Conservation (phyloP, 2,888 invertebrate genomes). For the Ectropis crepuscularia region DNA sequence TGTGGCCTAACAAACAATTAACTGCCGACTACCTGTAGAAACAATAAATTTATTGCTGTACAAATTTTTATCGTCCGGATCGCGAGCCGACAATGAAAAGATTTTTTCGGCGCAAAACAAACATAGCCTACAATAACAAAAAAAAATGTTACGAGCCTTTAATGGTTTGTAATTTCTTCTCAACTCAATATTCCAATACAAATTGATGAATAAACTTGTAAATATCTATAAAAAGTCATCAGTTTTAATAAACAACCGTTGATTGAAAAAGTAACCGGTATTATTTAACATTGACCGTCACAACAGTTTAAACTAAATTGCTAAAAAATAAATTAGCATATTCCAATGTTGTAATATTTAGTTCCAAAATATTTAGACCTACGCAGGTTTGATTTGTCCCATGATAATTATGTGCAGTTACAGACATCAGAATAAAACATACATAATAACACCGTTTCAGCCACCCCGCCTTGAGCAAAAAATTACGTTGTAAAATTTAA, state of each 20-base stretch:
- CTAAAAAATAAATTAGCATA: too few relatives aligned
- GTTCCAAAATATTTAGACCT: conserved; percentile 2
- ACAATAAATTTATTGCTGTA: conserved; percentile 70
- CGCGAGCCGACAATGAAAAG: conserved; percentile 17
- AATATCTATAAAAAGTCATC: too few relatives aligned
- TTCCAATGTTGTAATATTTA: too few relatives aligned
- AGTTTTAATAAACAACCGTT: too few relatives aligned
- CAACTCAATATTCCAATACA: too few relatives aligned
- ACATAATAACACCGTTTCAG: conserved; percentile 55
- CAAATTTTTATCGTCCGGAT: conserved; percentile 67
- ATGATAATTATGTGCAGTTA: not conserved
- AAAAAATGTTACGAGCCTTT: too few relatives aligned
- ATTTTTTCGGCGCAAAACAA: conserved; percentile 11
- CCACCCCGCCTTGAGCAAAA: conserved; percentile 64
- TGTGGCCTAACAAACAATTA: conserved; percentile 74
- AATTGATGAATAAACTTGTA: too few relatives aligned
- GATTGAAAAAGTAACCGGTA: too few relatives aligned
- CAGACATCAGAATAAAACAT: conserved; percentile 24
- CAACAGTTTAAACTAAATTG: too few relatives aligned
- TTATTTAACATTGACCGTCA: too few relatives aligned
- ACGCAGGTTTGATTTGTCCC: too few relatives aligned
- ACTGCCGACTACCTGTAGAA: conserved; percentile 59
- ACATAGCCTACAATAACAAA: not conserved
- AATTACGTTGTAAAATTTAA: conserved; percentile 79
- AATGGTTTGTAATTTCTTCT: too few relatives aligned